Conservation (phyloP, 2,797 vertebrate genomes). For the Lemur catta region DNA sequence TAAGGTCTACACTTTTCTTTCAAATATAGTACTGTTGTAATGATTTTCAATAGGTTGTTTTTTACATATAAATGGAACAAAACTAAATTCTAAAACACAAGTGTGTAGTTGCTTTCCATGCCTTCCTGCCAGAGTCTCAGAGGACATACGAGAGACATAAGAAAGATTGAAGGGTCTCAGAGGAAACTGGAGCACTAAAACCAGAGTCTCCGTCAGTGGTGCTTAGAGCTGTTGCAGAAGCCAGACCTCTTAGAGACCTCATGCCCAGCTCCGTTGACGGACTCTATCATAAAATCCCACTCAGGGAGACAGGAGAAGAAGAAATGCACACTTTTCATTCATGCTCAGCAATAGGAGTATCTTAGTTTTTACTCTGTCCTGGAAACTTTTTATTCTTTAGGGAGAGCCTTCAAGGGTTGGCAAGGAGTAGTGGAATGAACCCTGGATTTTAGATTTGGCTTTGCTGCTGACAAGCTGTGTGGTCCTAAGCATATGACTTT, state of each 20-base stretch:
- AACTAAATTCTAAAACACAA: background rate
- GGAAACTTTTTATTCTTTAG: background rate
- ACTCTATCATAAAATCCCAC: background rate
- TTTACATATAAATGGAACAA: background rate
- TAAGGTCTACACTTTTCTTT: background rate
- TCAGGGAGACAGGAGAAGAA: background rate
- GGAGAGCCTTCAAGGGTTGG: background rate
- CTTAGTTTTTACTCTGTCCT: background rate
- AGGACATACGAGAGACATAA: background rate
- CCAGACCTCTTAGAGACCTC: background rate
- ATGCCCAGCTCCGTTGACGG: too few species aligned
- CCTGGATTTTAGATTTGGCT: background rate
- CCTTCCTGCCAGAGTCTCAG: background rate
- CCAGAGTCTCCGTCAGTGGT: background rate
- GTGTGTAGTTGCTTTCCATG: background rate
- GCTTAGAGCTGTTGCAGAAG: background rate
- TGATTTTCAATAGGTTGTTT: background rate
- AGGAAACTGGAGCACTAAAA: background rate
- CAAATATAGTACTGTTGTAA: background rate
- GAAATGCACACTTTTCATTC: background rate
- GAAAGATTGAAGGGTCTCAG: background rate
- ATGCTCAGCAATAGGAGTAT: background rate
- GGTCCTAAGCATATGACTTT: background rate
- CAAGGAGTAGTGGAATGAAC: background rate
- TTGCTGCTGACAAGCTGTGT: background rate